Evolutionary conservation across 2,113 vertebrate species (phyloP).

Genomic region (Todiramphus saurophagus): DNA sequence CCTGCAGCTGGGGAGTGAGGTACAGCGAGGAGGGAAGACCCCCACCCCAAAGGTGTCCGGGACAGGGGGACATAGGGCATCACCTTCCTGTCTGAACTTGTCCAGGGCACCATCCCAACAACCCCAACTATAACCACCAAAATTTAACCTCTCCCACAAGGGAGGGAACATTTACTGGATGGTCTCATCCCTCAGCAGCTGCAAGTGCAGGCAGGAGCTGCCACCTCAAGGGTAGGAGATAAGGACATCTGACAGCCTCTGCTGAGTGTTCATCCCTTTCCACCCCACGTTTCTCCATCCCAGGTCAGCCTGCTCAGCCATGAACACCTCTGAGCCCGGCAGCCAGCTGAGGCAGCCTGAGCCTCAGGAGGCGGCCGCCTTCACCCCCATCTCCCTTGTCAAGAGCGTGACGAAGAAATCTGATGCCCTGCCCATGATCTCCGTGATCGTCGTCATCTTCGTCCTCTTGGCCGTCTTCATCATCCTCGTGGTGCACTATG

Average conservation of each 20-base stretch:
- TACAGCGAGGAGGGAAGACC: not conserved
- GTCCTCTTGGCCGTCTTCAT: slow-evolving; percentile 76
- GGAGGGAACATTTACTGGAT: accelerated
- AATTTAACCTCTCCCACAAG: accelerated
- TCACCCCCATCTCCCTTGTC: not conserved
- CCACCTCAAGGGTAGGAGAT: accelerated
- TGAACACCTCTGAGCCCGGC: slow-evolving; percentile 27
- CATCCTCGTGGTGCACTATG: slow-evolving; percentile 61
- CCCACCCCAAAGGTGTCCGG: accelerated
- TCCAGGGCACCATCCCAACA: not conserved
- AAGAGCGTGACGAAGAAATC: not conserved
- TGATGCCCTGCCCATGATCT: slow-evolving; percentile 62
- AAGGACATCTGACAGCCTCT: accelerated
- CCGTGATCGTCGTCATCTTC: slow-evolving; percentile 32
- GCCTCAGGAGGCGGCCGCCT: not conserved
- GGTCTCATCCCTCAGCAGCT: accelerated
- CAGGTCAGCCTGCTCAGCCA: slow-evolving; percentile 30
- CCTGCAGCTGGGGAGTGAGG: not conserved
- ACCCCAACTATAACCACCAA: not conserved
- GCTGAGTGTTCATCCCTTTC: not conserved
- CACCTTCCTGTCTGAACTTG: accelerated
- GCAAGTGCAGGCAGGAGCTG: not conserved
- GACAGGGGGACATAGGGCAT: not conserved
- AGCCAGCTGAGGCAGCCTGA: slow-evolving; percentile 31
- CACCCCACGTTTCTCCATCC: not conserved